A percentile compares a stretch with the other conserved stretches of the same genome.
phyloP scores from a whole-genome alignment of 2,113 vertebrate genomes.

The Neolamprologus longior region DNA sequence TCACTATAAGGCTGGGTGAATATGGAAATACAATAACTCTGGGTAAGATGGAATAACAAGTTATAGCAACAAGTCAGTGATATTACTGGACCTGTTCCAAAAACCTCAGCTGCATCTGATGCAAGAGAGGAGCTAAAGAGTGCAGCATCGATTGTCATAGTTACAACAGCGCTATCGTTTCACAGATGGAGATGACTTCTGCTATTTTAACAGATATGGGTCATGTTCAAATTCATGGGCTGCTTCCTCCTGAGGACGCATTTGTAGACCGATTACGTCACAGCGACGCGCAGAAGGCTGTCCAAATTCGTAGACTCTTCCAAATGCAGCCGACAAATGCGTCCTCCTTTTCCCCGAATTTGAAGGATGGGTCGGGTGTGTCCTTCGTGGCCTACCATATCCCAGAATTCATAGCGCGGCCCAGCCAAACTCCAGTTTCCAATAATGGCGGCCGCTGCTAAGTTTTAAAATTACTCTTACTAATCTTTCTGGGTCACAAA shows the following conservation, averaged over 20 bases:
- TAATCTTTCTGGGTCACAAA: no score
- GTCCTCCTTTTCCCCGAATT: no score
- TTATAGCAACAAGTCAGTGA: neutral
- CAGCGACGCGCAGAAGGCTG: accelerated
- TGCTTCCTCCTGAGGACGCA: accelerated
- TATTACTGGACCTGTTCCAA: neutral
- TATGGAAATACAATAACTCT: neutral
- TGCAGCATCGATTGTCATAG: neutral
- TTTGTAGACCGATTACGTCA: no score
- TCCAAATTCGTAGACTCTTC: no score
- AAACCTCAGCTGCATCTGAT: neutral
- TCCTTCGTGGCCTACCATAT: no score
- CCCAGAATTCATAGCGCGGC: no score
- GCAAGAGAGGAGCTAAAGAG: neutral
- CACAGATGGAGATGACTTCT: neutral
- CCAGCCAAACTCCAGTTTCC: no score
- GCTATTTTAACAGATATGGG: neutral
- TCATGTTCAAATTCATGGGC: no score
- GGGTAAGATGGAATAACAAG: neutral
- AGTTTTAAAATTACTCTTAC: no score
- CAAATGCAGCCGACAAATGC: accelerated
- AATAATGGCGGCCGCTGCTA: accelerated
- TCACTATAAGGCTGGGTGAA: neutral
- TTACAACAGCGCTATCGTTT: neutral
- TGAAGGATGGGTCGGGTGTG: no score